Percentiles rank a stretch among this genome's conserved stretches.
These are phyloP conservation scores for Lagorchestes hirsutus DNA, from an alignment of 2,797 vertebrate genomes.

Conservation along the genomic window DNA sequence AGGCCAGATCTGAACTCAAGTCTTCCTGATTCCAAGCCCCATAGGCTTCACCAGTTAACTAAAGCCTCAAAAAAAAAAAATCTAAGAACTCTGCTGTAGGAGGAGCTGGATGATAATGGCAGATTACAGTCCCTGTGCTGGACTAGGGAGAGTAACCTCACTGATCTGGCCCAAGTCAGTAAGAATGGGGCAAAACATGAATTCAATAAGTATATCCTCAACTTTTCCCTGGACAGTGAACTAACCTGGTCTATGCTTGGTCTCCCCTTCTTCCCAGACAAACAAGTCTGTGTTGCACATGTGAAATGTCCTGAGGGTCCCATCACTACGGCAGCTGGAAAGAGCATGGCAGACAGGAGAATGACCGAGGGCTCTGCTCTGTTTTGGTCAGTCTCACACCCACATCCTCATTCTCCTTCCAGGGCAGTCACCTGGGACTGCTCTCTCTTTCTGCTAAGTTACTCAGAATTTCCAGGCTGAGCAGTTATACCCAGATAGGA, in stretches of 20 bases:
- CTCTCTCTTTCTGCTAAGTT: background rate
- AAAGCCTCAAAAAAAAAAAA: background rate
- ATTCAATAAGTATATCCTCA: background rate
- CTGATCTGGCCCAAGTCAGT: background rate
- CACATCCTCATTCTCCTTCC: background rate
- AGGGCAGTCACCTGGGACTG: background rate
- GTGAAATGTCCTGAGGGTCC: background rate
- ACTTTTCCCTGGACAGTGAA: background rate
- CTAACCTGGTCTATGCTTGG: background rate
- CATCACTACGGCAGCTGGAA: background rate
- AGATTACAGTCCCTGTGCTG: background rate
- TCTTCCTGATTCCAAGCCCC: background rate
- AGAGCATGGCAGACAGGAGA: background rate
- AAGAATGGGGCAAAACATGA: background rate
- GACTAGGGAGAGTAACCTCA: background rate
- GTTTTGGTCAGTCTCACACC: background rate
- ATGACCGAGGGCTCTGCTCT: background rate
- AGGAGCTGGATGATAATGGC: background rate
- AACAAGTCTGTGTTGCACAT: background rate
- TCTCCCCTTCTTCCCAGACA: background rate
- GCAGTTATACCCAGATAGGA: background rate
- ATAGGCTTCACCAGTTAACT: background rate
- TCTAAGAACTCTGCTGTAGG: background rate
- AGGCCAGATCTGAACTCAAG: background rate
- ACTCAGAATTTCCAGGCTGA: background rate